Base-by-base conservation (phyloP, 2,113 vertebrate species). In the Chionomys nivalis region DNA sequence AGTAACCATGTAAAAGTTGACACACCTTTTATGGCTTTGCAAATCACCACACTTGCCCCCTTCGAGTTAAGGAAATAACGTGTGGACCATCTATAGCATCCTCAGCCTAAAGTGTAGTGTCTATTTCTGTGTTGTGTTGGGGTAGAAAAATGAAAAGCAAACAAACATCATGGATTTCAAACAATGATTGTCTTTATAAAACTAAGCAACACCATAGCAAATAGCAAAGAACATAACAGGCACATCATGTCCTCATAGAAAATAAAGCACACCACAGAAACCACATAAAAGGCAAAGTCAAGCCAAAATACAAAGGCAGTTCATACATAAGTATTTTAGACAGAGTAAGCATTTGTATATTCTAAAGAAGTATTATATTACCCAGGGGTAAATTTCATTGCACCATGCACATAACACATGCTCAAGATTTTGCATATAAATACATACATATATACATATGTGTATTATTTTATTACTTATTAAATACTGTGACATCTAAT, bases 141-240 rank as follows among this genome's bases (percentile, higher is more conserved):
- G 52, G 52, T 24, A 61, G 85, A 92, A 97, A 95, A 96, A 96
- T 66, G 76, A 94, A 95, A 95, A 94, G 90, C 90, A 97, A 92
- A 95, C 81, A 90, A 87, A 91, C 77, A 95, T 70, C 72, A 95
- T 61, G 73, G 75, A 58, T 87, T 98, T 97, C 96, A 93, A 98
- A 98, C 96, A 94, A 98, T 47, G 66, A 97, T 97, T 96, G 81
- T 97, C 97, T 98, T 98, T 98, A 97, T 92, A 96, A 98, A 96
- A 90, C 68, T 96, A 97, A 98, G 93, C 92, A 98, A 98, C 79
- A 95, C 93, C 39, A 87, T 0, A 96, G 92, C 63, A 78, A 66
- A 96, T 93, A 97, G 97, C 97, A 97, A 95, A 82, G 97, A 98
- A 96, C 98, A 94, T 94, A 96, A 93, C 52, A 97, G 93, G 92